A percentile compares a stretch with the other conserved stretches of the same genome.
Evolutionary conservation across 2,797 vertebrate genomes (phyloP).

Genomic region (Parotocinclus haroldoi): DNA sequence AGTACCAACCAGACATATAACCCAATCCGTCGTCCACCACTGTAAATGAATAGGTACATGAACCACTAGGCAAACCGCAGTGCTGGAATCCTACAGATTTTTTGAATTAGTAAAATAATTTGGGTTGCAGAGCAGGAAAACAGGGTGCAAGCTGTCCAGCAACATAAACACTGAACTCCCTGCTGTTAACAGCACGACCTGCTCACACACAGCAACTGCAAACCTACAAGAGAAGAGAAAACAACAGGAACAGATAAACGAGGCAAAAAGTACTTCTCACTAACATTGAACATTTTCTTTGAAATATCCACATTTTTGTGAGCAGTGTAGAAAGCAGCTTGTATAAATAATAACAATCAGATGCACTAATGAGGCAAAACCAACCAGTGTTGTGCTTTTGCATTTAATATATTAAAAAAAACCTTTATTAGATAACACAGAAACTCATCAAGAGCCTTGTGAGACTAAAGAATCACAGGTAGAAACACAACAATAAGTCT

Average conservation of each 20-base stretch:
- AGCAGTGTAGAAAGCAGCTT: no score
- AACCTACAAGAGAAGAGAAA: not conserved
- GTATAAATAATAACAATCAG: no score
- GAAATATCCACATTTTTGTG: no score
- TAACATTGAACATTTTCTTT: no score
- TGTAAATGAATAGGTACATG: no score
- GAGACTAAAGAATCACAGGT: not conserved
- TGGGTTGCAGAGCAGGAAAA: not conserved
- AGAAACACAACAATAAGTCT: no score
- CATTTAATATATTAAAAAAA: constrained; percentile 4
- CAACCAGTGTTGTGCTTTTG: no score
- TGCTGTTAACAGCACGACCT: constrained; percentile 13
- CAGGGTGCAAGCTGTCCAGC: not conserved
- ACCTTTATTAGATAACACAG: constrained; percentile 15
- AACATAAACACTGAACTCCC: constrained; percentile 7
- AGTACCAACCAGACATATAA: not conserved
- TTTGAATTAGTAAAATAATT: constrained; percentile 1
- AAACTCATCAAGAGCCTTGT: not conserved
- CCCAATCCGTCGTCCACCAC: not conserved
- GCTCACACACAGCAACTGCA: constrained; percentile 6
- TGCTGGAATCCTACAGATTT: not conserved
- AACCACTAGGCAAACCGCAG: not conserved
- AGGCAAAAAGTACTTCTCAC: no score
- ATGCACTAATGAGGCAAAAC: no score
- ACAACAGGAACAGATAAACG: no score